Evolutionary conservation across 1,140 invertebrate species (phyloP), one percentile per base, ranked within the genome.

Genomic region (Zaprionus davidi): DNA sequence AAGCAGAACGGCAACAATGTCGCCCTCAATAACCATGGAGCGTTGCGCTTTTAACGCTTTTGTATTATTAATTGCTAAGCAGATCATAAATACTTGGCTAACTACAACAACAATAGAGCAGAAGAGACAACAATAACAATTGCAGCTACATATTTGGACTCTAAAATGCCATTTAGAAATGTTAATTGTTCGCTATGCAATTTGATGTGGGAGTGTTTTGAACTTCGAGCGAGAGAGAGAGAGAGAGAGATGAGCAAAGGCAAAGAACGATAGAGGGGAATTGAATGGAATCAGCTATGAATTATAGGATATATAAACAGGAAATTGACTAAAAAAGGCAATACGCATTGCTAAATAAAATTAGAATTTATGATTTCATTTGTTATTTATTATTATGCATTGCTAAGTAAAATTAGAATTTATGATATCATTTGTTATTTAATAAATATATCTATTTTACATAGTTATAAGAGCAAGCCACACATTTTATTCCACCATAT

Each of bases 11-110:
- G 17, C 62, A 71, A 72, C 65, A 76, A 68, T 73, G 81, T 72
- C 83, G 83, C 81, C 84, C 83, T 88, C 83, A 73, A 88, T 87
- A 85, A 68, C 81, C 83, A 88, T 38, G 38, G 46, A 87, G 83
- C 83, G 84, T 87, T 87, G 84, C 80, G 78, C 51, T 83, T 84
- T 84, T 72, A 81, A 72, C 81, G 80, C 81, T 83, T 73, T 71
- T 88, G 70, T 60, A 62, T 72, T 87, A 87, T 87, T 88, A 83
- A 88, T 83, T 88, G 81, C 58, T 73, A 28, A 67, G 51, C 65
- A 83, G 80, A 83, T 84, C 77, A 88, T 77, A 85, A 82, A 76
- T 82, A 60, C 53, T 31, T 57, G 15, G 17, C 59, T 31, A 68
- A 13, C 11, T 26, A 49, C 34, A 58, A 13, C 49, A 56, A 31